phyloP scores from a whole-genome alignment of 2,113 vertebrate genomes.

The Alethe castanea region DNA sequence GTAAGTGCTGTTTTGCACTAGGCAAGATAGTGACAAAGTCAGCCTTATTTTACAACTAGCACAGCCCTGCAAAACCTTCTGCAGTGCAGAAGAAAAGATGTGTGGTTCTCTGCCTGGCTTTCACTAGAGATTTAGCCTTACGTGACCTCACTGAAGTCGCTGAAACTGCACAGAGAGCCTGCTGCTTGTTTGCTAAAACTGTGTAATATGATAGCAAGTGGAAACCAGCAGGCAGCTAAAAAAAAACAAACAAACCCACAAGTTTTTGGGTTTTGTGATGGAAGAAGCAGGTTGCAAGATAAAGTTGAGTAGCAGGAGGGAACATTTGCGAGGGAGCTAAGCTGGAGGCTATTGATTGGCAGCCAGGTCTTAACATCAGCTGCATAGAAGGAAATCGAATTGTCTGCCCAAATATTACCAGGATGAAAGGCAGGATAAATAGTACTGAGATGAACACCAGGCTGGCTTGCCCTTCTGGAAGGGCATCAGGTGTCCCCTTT shows the following conservation, averaged over 20 bases:
- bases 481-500: neutral
- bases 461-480: neutral
- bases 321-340: neutral
- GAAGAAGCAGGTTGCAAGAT: neutral
- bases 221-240: neutral
- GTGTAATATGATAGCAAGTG: neutral
- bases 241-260: neutral
- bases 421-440: neutral
- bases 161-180: neutral
- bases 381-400: conserved; percentile 23
- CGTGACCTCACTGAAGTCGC: neutral
- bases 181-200: neutral
- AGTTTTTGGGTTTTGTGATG: neutral
- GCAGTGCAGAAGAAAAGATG: neutral
- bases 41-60: neutral
- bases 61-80: neutral
- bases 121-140: neutral
- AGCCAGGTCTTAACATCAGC: conserved; percentile 4
- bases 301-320: neutral
- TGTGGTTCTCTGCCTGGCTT: neutral
- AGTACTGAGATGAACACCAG: neutral
- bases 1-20: neutral
- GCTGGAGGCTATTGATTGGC: neutral
- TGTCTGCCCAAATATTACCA: neutral
- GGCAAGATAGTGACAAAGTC: neutral